Percentiles rank a stretch among this genome's conserved stretches.
These are phyloP conservation scores for Cristatella mucedo DNA, from an alignment of 2,888 invertebrate species.

Conservation along the genomic window DNA sequence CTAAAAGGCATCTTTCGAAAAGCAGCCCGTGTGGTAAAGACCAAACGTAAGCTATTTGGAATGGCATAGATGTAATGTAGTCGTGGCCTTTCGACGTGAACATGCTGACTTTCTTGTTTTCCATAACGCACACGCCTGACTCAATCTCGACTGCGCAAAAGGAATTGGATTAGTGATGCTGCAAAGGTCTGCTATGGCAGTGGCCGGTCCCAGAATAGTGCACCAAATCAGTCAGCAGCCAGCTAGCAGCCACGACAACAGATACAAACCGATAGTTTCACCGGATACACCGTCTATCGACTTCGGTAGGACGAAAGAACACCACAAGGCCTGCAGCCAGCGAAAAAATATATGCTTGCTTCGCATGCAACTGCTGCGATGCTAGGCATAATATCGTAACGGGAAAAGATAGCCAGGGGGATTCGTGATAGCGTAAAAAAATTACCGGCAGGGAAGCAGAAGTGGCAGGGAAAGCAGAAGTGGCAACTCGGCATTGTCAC, in stretches of 20 bases:
- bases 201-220: slow-evolving; percentile 3
- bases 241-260: too few species aligned
- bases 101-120: slow-evolving; percentile 57
- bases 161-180: slow-evolving; percentile 40
- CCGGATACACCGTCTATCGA: background rate
- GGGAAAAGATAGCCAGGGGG: too few species aligned
- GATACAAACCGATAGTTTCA: too few species aligned
- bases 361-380: too few species aligned
- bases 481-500: too few species aligned
- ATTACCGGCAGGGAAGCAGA: too few species aligned
- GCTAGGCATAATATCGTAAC: too few species aligned
- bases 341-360: too few species aligned
- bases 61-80: slow-evolving; percentile 61
- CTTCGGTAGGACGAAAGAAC: slow-evolving; percentile 9
- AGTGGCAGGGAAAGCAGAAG: too few species aligned
- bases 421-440: too few species aligned
- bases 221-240: slow-evolving; percentile 11
- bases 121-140: slow-evolving; percentile 56
- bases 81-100: slow-evolving; percentile 66
- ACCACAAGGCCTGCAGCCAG: slow-evolving; percentile 9
- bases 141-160: slow-evolving; percentile 41
- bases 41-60: slow-evolving; percentile 48
- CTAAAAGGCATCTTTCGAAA: slow-evolving; percentile 46
- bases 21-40: slow-evolving; percentile 67
- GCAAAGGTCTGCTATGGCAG: slow-evolving; percentile 48